Evolutionary conservation across 2,888 invertebrate species (phyloP).

Genomic region (Gymnosoma rotundatum): DNA sequence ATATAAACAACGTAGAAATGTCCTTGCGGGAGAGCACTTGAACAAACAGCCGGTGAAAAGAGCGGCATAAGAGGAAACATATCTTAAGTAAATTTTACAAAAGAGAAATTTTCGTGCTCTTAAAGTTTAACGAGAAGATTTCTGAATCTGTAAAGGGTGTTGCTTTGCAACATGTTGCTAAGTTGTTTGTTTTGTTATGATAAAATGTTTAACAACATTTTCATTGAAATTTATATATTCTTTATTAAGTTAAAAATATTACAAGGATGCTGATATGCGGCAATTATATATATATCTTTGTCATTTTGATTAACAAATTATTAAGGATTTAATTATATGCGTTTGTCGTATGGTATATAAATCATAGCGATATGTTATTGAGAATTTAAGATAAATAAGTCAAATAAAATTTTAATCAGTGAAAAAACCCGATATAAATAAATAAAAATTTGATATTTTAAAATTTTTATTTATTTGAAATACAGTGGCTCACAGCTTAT

Average conservation of each 20-base stretch:
- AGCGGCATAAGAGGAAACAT: not conserved
- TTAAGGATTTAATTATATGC: too few species aligned
- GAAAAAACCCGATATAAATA: too few species aligned
- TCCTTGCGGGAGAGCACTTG: not conserved
- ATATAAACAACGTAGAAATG: constrained; percentile 44
- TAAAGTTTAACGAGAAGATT: not conserved
- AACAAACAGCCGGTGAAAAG: constrained; percentile 31
- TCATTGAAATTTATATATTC: not conserved
- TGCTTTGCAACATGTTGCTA: constrained; percentile 62
- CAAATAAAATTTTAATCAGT: too few species aligned
- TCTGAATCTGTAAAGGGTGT: constrained; percentile 69
- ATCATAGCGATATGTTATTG: too few species aligned
- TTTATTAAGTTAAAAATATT: not conserved
- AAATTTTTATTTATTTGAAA: too few species aligned
- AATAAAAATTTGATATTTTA: too few species aligned
- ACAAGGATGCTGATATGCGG: constrained; percentile 24
- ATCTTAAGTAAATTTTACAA: not conserved
- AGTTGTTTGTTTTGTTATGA: too few species aligned
- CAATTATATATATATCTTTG: not conserved
- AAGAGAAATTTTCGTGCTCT: constrained; percentile 42
- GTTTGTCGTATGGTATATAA: too few species aligned
- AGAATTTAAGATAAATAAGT: too few species aligned
- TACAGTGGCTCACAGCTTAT: too few species aligned
- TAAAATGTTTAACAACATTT: constrained; percentile 40
- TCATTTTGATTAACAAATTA: constrained; percentile 17